phyloP scores from a whole-genome alignment of 2,113 vertebrate genomes.

The Argyrosomus japonicus region DNA sequence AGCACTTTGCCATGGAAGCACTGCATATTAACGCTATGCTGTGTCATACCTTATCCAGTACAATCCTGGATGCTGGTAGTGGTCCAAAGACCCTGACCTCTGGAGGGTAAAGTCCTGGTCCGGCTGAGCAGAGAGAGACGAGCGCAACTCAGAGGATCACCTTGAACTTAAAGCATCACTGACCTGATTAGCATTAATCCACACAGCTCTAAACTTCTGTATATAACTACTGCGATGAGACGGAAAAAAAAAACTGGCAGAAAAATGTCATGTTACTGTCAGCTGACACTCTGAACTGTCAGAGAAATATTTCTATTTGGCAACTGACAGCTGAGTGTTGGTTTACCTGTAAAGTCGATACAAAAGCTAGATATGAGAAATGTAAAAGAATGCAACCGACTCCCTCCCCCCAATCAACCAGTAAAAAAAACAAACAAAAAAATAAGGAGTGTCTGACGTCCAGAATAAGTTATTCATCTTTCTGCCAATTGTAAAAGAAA shows the following conservation, averaged over 20 bases:
- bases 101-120: conserved; percentile 82
- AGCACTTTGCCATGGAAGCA: conserved; percentile 95
- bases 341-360: conserved; percentile 13
- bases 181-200: conserved; percentile 17
- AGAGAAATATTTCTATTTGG: conserved; percentile 6
- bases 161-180: conserved; percentile 49
- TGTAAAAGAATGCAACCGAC: not conserved
- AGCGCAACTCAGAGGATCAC: conserved; percentile 63
- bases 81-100: conserved; percentile 98
- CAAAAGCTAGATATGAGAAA: not conserved
- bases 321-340: not conserved
- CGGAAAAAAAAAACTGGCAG: conserved; percentile 24
- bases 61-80: conserved; percentile 95
- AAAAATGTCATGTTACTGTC: conserved; percentile 7
- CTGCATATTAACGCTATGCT: conserved; percentile 90
- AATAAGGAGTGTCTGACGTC: not conserved
- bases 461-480: not conserved
- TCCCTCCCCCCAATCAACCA: not conserved
- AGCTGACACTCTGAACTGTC: conserved; percentile 16
- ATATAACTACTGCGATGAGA: conserved; percentile 1
- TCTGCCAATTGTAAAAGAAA: not conserved
- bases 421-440: not conserved
- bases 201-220: conserved; percentile 30
- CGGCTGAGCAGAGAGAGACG: conserved; percentile 69
- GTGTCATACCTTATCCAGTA: conserved; percentile 98